These are phyloP conservation scores for Noctua fimbriata DNA, from an alignment of 2,888 invertebrate genomes.

Conservation along the genomic window DNA sequence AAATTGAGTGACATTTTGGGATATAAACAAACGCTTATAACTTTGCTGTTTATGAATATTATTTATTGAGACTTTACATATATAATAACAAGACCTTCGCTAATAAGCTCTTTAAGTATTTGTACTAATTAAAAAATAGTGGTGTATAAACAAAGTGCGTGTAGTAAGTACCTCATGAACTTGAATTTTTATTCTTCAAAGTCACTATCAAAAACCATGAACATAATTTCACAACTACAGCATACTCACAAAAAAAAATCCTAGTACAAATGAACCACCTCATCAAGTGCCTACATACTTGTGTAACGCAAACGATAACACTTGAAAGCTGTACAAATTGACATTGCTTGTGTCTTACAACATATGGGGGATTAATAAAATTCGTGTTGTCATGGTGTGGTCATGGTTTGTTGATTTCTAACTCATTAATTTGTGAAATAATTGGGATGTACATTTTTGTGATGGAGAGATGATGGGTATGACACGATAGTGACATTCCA, in stretches of 20 bases:
- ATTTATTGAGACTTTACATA: no score
- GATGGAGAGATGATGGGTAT: neutral
- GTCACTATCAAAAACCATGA: neutral
- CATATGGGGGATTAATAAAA: constrained; percentile 24
- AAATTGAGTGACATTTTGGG: no score
- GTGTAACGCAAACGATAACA: constrained; percentile 18
- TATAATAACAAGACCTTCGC: no score
- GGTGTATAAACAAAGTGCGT: neutral
- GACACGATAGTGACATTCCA: neutral
- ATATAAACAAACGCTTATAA: no score
- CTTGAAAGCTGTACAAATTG: constrained; percentile 27
- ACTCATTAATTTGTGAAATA: constrained; percentile 15
- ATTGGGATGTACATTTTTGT: neutral
- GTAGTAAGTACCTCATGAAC: neutral
- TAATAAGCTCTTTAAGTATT: no score
- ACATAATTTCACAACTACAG: constrained; percentile 15
- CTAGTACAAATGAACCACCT: constrained; percentile 2
- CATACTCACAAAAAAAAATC: neutral
- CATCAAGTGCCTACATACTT: constrained; percentile 21
- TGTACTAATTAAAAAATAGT: no score
- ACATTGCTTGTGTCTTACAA: constrained; percentile 32
- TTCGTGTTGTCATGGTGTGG: constrained; percentile 10
- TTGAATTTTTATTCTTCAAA: constrained; percentile 1
- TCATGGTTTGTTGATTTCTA: neutral
- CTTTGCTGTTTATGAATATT: no score